A percentile compares a stretch with the other conserved stretches of the same genome.
Evolutionary conservation across 30 jellyfish, hydroid and myxozoan genomes (phyloP).

Genomic region (Chrysaora quinquecirrha): DNA sequence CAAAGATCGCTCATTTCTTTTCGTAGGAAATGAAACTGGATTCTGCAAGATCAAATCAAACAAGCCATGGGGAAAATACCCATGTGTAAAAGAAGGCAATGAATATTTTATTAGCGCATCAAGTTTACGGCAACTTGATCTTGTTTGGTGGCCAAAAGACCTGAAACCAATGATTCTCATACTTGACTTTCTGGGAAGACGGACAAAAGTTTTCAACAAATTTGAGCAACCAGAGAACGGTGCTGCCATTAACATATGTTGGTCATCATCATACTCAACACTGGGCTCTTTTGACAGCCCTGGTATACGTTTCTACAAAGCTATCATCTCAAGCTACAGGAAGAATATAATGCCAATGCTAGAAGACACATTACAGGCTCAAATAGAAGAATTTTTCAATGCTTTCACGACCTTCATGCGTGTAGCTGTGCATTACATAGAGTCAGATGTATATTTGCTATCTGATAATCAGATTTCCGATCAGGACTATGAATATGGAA

Average conservation of each 20-base stretch:
- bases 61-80: slow-evolving; percentile 10
- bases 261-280: slow-evolving; percentile 34
- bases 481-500: background rate
- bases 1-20: too few species aligned
- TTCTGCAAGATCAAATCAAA: slow-evolving; percentile 27
- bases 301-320: slow-evolving; percentile 4
- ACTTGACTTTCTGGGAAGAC: slow-evolving; percentile 22
- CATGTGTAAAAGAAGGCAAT: slow-evolving; percentile 21
- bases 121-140: slow-evolving; percentile 47
- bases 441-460: background rate
- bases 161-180: slow-evolving; percentile 18
- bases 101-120: slow-evolving; percentile 18
- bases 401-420: background rate
- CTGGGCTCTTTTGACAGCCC: background rate
- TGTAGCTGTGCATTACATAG: background rate
- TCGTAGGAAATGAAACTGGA: slow-evolving; percentile 39
- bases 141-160: slow-evolving; percentile 41
- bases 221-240: slow-evolving; percentile 21
- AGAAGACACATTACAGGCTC: slow-evolving; percentile 3
- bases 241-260: slow-evolving; percentile 30
- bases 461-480: background rate
- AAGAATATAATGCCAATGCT: slow-evolving; percentile 33
- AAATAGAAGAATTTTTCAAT: slow-evolving; percentile 17
- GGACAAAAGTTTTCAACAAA: background rate
- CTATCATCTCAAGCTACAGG: slow-evolving; percentile 21